Conservation (phyloP, 2,888 invertebrate genomes). For the Tinea semifulvella region DNA sequence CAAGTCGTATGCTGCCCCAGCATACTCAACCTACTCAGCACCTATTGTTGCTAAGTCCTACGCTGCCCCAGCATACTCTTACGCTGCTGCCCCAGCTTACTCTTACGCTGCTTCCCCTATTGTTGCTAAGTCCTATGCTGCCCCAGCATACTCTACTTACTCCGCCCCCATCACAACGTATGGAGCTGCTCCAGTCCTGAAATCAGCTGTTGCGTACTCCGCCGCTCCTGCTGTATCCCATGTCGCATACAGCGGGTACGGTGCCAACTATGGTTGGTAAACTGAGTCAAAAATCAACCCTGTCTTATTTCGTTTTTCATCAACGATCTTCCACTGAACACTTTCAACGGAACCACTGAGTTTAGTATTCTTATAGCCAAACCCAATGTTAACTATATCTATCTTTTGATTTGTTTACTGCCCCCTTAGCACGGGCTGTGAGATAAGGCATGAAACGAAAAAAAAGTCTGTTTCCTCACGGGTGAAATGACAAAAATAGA, state of each 20-base stretch:
- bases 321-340: too few species aligned
- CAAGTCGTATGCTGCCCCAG: slow-evolving; percentile 37
- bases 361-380: too few species aligned
- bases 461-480: too few species aligned
- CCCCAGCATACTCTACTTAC: neutral
- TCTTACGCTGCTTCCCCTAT: slow-evolving; percentile 11
- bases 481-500: too few species aligned
- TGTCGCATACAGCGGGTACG: slow-evolving; percentile 48
- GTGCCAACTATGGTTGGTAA: slow-evolving; percentile 62
- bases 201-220: slow-evolving; percentile 21
- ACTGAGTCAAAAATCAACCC: slow-evolving; percentile 6
- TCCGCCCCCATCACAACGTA: slow-evolving; percentile 16
- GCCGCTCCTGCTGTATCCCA: slow-evolving; percentile 22
- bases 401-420: too few species aligned
- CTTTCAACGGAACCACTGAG: too few species aligned
- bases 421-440: too few species aligned
- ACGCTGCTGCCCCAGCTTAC: slow-evolving; percentile 17
- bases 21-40: slow-evolving; percentile 22
- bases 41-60: slow-evolving; percentile 21
- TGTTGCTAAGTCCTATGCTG: neutral
- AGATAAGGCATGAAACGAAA: too few species aligned
- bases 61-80: neutral
- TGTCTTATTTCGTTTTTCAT: too few species aligned
- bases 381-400: too few species aligned
- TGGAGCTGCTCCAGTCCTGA: slow-evolving; percentile 1